These are phyloP conservation scores for Digitonthophagus gazella DNA, from an alignment of 2,888 invertebrate species.

Conservation along the genomic window DNA sequence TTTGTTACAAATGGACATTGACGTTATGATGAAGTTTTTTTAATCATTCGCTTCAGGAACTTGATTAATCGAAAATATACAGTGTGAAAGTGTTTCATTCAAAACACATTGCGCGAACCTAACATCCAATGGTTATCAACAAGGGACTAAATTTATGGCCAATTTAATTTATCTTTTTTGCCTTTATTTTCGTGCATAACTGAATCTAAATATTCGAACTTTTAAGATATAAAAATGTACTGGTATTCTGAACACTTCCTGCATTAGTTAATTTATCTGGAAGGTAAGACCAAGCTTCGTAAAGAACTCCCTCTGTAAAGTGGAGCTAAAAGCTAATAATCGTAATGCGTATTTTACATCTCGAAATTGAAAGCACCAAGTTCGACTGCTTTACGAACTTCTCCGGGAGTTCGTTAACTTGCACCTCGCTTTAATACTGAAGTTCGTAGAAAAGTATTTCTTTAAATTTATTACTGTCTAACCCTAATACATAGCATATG, in stretches of 20 bases:
- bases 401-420: not conserved
- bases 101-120: no score
- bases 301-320: not conserved
- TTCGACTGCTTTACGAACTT: not conserved
- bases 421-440: not conserved
- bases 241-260: not conserved
- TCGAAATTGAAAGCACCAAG: not conserved
- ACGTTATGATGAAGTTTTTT: no score
- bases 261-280: not conserved
- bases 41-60: no score
- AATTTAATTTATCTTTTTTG: no score
- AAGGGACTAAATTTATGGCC: no score
- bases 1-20: no score
- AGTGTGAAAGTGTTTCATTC: no score
- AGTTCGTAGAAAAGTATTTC: not conserved
- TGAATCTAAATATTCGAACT: no score
- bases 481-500: no score
- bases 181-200: no score
- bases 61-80: no score
- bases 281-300: not conserved
- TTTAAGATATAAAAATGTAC: not conserved
- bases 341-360: not conserved
- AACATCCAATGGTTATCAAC: no score
- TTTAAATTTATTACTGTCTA: not conserved
- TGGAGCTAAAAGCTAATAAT: not conserved